These are phyloP conservation scores for Ceratosolen fusciceps DNA, from an alignment of 1,140 invertebrate species.

Conservation along the genomic window DNA sequence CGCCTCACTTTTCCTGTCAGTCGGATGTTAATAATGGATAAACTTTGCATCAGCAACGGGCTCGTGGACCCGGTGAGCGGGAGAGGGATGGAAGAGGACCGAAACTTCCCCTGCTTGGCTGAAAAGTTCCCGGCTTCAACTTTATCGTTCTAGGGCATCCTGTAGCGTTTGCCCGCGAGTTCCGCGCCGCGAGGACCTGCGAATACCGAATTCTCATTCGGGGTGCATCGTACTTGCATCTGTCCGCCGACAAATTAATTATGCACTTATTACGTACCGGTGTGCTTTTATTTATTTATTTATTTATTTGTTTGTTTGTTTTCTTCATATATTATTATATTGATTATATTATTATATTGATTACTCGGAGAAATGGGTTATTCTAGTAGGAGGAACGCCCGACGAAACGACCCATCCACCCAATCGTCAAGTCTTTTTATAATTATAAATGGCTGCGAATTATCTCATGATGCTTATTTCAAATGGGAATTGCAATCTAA, in stretches of 20 bases:
- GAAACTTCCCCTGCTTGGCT: neutral
- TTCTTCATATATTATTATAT: too few species aligned
- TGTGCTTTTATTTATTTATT: too few species aligned
- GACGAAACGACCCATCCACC: too few species aligned
- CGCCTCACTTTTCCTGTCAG: constrained; percentile 34
- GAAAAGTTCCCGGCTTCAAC: constrained; percentile 16
- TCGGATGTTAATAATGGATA: constrained; percentile 48
- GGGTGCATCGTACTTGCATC: neutral
- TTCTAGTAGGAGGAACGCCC: too few species aligned
- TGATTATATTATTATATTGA: too few species aligned
- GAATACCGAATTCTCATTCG: neutral
- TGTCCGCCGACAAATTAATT: neutral
- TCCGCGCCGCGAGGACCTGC: neutral
- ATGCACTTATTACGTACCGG: neutral
- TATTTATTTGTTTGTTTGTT: too few species aligned
- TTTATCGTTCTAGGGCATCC: neutral
- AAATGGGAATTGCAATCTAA: too few species aligned
- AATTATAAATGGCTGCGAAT: too few species aligned
- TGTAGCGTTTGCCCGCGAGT: neutral
- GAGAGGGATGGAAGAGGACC: neutral
- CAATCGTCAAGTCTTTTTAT: too few species aligned
- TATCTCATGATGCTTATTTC: too few species aligned
- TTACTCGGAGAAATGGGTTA: too few species aligned
- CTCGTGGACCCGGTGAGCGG: too few species aligned
- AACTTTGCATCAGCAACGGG: constrained; percentile 32